phyloP scores from a whole-genome alignment of 2,888 invertebrate species.

The Rhagium mordax region DNA sequence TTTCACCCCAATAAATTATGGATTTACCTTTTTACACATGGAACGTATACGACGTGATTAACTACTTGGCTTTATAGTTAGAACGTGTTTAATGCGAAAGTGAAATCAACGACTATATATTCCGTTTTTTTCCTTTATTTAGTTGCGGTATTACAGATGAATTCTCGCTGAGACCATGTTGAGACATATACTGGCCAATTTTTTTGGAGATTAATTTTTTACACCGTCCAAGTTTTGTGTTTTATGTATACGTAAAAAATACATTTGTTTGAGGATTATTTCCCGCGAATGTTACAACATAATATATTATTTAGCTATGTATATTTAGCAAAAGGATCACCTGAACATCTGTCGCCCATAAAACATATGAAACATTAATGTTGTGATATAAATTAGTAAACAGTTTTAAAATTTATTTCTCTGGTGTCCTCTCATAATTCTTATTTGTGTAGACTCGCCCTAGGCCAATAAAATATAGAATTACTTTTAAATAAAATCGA shows the following conservation, averaged over 20 bases:
- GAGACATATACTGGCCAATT: not conserved
- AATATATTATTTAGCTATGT: too few relatives aligned
- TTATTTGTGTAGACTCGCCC: too few relatives aligned
- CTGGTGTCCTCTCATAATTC: too few relatives aligned
- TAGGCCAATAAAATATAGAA: too few relatives aligned
- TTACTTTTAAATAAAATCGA: too few relatives aligned
- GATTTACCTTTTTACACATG: slow-evolving; percentile 30
- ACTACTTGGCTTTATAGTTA: slow-evolving; percentile 13
- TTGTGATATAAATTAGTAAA: too few relatives aligned
- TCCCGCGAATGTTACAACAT: not conserved
- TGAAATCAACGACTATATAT: not conserved
- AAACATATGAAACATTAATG: not conserved
- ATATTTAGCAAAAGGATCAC: too few relatives aligned
- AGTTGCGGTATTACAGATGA: not conserved
- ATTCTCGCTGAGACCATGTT: not conserved
- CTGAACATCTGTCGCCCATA: not conserved
- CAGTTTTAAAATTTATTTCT: too few relatives aligned
- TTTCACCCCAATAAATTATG: slow-evolving; percentile 46
- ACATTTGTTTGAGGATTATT: not conserved
- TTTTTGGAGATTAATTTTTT: not conserved
- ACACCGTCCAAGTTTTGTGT: too few relatives aligned
- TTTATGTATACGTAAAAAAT: not conserved
- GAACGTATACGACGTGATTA: not conserved
- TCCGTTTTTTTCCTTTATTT: not conserved
- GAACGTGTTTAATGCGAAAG: slow-evolving; percentile 10